Evolutionary conservation across 2,888 invertebrate genomes (phyloP).

Genomic region (Andrena marginata): DNA sequence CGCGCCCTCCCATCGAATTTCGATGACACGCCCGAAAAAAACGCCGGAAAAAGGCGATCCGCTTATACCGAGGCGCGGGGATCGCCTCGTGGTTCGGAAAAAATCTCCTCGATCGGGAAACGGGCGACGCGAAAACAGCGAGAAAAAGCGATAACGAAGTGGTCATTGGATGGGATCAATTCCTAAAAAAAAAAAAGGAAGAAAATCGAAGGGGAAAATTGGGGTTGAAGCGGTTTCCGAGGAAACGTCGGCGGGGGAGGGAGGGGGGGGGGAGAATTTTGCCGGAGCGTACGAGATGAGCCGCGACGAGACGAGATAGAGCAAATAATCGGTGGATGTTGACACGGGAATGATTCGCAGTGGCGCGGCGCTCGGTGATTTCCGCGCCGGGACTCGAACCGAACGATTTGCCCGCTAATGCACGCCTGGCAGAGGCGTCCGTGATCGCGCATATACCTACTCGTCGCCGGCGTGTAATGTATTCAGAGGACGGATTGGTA

Average conservation of each 20-base stretch:
- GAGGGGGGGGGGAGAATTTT: not conserved
- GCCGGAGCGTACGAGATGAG: not conserved
- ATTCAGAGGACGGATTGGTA: conserved; percentile 71
- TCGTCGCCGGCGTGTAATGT: conserved; percentile 67
- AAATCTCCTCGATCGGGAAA: conserved; percentile 36
- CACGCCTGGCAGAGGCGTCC: conserved; percentile 46
- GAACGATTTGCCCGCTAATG: conserved; percentile 57
- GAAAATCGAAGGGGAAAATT: conserved; percentile 24
- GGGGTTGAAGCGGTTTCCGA: not conserved
- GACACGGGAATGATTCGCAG: conserved; percentile 48
- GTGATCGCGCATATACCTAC: conserved; percentile 80
- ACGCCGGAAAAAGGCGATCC: conserved; percentile 51
- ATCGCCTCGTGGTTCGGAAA: conserved; percentile 23
- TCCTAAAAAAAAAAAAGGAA: conserved; percentile 6
- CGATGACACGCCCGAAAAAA: conserved; percentile 61
- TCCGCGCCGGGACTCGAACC: conserved; percentile 16
- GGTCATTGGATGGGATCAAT: conserved; percentile 11
- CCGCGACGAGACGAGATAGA: conserved; percentile 4
- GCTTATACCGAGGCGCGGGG: conserved; percentile 54
- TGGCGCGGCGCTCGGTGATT: conserved; percentile 3
- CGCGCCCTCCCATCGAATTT: conserved; percentile 60
- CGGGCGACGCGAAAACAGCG: not conserved
- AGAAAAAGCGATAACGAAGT: conserved; percentile 60
- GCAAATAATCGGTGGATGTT: conserved; percentile 47
- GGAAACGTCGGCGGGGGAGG: not conserved